Evolutionary conservation across 2,113 vertebrate genomes (phyloP), one percentile per base, ranked within the genome.

Genomic region (Pterocles orientalis): DNA sequence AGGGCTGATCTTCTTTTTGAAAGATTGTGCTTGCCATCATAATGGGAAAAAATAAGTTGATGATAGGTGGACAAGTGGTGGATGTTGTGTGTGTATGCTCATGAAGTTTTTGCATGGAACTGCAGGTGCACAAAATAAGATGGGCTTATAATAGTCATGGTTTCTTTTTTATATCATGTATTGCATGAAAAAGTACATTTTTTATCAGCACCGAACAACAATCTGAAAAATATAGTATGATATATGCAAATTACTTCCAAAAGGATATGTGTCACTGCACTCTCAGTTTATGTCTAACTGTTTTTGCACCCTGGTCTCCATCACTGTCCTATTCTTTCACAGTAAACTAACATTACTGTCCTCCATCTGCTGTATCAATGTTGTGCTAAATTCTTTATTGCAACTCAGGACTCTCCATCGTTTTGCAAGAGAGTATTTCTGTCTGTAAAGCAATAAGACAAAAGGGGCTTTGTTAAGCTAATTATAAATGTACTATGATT

Each of bases 361-460:
- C 10, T 81, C 71, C 41, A 36, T 81, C 36, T 88, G n/a, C 36
- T 66, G 19, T 53, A 19, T 69, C 36, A 87, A 80, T 48, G 61
- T 61, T 85, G 34, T 88, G 41, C 50, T 83, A 57, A 88, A 68
- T 88, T 84, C 39, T 66, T 79, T 82, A 68, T 54, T 53, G 54
- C 53, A 65, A 19, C 41, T 76, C 69, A 65, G 68, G 88, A 48
- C 34, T 2, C 2, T 14, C 58, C 3, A 0, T 86, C 10, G 4
- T 86, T 89, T 94, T 91, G 33, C 69, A 56, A 60, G 41, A 34
- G 28, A 43, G 3, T 81, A 10, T 81, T 78, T 81, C 68, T 86
- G 7, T 66, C 66, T 39, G 19, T 41, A 33, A 58, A 68, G 43
- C 53, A 92, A 53, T 83, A 60, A 83, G 83, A 80, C 36, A 85